Evolutionary conservation across 2,797 vertebrate genomes (phyloP), one percentile per base, ranked within the genome.

Genomic region (Hemibagrus guttatus): DNA sequence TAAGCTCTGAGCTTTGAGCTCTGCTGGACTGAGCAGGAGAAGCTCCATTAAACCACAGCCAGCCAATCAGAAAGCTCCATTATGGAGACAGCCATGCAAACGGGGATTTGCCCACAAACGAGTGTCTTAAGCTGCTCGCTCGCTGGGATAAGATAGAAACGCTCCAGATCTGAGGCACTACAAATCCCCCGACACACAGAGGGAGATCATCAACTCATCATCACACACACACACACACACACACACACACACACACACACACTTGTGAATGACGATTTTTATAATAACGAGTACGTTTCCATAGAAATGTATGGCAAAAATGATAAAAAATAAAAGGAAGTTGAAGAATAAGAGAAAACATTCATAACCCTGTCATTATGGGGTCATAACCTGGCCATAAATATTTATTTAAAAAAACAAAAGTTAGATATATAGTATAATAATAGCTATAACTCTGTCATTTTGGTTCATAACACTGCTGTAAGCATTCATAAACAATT

Each of bases 171-270:
- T 19, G 58, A 69, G 49, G 63, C 3, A 8, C 42, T 74, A 75
- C 64, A 85, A 86, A 87, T 82, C 87, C 74, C 75, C 31, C 23
- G 49, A 42, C 19, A 28, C 21, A 2, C 81, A 23, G 59, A 28
- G 39, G 46, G 63, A 72, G 81, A 39, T 87, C 93, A 91, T 89
- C 89, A 87, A 91, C 89, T 94, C 94, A 94, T 95, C 92, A 94
- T 21, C 92, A 94, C 42, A 6, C 39, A n/a, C 75, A 28, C 72
- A 17, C 72, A 49, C 71, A 52, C 72, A 69, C 69, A 46, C 69
- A 72, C 39, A 72, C 42, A 72, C 69, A 72, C 69, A 72, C 69
- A 72, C 21, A 52, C 31, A 35, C 64, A 68, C 28, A 39, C 66
- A 69, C 39, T n/a, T n/a, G 1, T 39, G 35, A 39, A 39, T 39